Conservation (phyloP, 2,113 vertebrate species). For the Pterocles orientalis region DNA sequence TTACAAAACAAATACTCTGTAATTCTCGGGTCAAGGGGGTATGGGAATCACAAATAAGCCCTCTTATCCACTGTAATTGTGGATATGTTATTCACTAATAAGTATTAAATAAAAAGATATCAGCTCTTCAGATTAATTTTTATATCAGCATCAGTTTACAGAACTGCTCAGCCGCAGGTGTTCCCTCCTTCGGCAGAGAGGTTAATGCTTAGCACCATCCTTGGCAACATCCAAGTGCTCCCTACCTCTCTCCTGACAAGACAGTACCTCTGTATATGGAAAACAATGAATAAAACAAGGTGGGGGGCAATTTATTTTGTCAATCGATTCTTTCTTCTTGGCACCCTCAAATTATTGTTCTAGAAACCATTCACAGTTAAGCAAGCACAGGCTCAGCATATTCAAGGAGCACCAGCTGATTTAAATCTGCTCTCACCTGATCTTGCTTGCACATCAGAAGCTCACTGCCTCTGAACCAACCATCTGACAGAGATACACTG, state of each 20-base stretch:
- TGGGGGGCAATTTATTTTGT: not conserved
- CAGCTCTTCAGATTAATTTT: not conserved
- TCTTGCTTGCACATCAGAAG: not conserved
- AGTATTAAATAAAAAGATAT: not conserved
- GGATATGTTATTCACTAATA: not conserved
- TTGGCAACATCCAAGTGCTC: not conserved
- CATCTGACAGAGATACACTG: not conserved
- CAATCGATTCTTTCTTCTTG: not conserved
- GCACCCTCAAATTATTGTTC: not conserved
- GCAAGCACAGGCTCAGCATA: not conserved
- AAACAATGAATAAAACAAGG: not conserved
- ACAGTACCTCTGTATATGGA: not conserved
- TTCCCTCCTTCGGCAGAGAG: not conserved
- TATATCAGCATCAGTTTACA: not conserved
- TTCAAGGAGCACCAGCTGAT: not conserved
- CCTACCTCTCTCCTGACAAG: not conserved
- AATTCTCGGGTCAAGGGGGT: not conserved
- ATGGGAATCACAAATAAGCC: not conserved
- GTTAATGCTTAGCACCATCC: not conserved
- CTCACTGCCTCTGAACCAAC: not conserved
- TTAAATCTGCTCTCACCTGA: not conserved
- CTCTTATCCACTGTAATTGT: not conserved
- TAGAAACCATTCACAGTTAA: not conserved
- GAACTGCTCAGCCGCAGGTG: not conserved
- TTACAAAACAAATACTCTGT: not conserved